phyloP scores from a whole-genome alignment of 2,888 invertebrate genomes.

The Sicus ferrugineus region DNA sequence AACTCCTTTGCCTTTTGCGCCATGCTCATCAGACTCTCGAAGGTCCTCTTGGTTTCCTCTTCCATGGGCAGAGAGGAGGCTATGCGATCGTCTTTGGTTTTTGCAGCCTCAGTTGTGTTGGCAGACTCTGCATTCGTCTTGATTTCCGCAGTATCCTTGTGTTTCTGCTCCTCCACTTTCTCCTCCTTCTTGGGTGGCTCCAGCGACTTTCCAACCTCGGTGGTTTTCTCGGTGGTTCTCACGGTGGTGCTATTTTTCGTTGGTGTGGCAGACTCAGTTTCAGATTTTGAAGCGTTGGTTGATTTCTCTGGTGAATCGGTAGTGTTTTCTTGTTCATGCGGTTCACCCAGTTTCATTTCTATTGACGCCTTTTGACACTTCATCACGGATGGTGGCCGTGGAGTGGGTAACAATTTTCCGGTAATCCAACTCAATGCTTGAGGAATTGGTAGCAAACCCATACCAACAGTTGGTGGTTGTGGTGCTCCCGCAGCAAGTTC shows the following conservation, averaged over 20 bases:
- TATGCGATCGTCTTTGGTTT: background rate
- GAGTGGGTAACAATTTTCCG: background rate
- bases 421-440: background rate
- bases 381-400: background rate
- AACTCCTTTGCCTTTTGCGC: slow-evolving; percentile 9
- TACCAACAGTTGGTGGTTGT: background rate
- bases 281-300: background rate
- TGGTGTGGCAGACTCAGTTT: background rate
- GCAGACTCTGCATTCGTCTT: background rate
- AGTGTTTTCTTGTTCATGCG: background rate
- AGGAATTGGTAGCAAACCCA: background rate
- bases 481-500: background rate
- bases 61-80: slow-evolving; percentile 3
- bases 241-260: background rate
- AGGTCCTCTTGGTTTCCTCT: slow-evolving; percentile 2
- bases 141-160: background rate
- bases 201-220: too few species aligned
- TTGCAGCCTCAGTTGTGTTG: background rate
- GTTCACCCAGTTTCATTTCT: background rate
- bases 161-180: background rate
- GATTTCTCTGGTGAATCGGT: too few species aligned
- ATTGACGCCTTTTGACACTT: background rate
- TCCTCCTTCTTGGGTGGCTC: background rate
- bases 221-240: background rate
- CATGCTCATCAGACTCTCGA: slow-evolving; percentile 9